Evolutionary conservation across 2,113 vertebrate species (phyloP).

Genomic region (Pomatostomus ruficeps): DNA sequence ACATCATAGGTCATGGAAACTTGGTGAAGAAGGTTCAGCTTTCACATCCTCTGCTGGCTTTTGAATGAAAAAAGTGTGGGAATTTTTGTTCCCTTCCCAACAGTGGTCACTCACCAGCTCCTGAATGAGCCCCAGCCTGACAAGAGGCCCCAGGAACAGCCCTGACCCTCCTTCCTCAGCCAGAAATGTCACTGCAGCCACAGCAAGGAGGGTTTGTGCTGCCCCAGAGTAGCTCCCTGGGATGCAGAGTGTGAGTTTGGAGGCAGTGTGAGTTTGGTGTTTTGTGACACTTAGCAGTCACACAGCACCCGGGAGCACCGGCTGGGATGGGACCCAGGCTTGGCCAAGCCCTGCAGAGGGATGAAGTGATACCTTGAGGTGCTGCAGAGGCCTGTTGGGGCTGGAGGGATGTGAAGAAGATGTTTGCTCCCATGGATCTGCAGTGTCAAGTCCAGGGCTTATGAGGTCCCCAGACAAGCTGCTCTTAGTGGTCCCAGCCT

Average conservation of each 20-base stretch:
- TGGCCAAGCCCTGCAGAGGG: neutral
- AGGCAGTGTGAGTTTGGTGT: neutral
- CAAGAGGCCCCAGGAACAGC: fast-evolving
- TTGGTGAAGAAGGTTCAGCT: neutral
- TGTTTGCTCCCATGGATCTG: neutral
- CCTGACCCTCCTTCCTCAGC: neutral
- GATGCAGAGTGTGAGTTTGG: neutral
- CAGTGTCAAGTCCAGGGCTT: neutral
- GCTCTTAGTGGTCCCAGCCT: neutral
- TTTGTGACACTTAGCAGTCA: neutral
- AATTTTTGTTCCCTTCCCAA: neutral
- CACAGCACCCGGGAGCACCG: fast-evolving
- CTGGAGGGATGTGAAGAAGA: neutral
- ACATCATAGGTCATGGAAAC: neutral
- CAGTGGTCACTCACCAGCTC: fast-evolving
- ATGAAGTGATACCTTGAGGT: fast-evolving
- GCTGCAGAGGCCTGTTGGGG: neutral
- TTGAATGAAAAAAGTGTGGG: fast-evolving
- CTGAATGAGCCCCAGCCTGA: fast-evolving
- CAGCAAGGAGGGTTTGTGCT: neutral
- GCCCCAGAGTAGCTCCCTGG: neutral
- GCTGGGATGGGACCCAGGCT: fast-evolving
- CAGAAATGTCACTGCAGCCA: fast-evolving
- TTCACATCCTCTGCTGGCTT: neutral
- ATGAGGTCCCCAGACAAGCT: neutral